Evolutionary conservation across 1,140 invertebrate species (phyloP), one percentile per base, ranked within the genome.

Genomic region (Pseudomyrmex sp.): DNA sequence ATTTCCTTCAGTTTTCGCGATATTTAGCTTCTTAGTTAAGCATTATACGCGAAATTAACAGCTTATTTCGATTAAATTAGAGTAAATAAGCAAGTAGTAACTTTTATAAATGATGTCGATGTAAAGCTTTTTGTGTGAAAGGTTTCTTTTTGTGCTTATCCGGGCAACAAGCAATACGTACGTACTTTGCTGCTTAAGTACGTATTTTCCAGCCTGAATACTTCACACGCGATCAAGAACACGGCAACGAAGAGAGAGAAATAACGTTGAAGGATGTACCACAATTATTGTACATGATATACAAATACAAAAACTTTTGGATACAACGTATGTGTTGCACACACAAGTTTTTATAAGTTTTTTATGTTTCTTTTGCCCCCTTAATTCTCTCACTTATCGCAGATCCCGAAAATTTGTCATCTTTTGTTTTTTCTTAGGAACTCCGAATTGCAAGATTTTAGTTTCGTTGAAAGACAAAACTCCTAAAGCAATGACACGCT

Each of bases 271-370:
- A 80, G 59, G 66, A 84, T 68, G 23, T 59, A 88, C 88, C 62
- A 90, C 87, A 85, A 89, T 89, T 65, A 90, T 88, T 92, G 91
- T 92, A 92, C 91, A 92, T 89, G 91, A 92, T 90, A 92, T 92
- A 92, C 90, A 91, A 91, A 79, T 91, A 88, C 69, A 90, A 88
- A 87, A 88, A 87, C 84, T 83, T 48, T 82, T 63, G 62, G 65
- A 83, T 85, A 84, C 70, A 84, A 73, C 76, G 73, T 75, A 80
- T 61, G 48, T 76, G 26, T 86, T 56, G 18, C 80, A 85, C 86
- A 85, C 65, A 48, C 23, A 73, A 66, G 50, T 52, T 52, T 52
- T 52, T 84, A 59, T 54, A 58, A 63, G n/a, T 62, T 50, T 8
- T 44, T 54, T 70, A 48, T 61, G 59, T 48, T 35, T 48, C 46